Percentiles rank a stretch among this genome's conserved stretches.
Evolutionary conservation across 1,140 invertebrate genomes (phyloP).

Genomic region (Hormaphis cornu): DNA sequence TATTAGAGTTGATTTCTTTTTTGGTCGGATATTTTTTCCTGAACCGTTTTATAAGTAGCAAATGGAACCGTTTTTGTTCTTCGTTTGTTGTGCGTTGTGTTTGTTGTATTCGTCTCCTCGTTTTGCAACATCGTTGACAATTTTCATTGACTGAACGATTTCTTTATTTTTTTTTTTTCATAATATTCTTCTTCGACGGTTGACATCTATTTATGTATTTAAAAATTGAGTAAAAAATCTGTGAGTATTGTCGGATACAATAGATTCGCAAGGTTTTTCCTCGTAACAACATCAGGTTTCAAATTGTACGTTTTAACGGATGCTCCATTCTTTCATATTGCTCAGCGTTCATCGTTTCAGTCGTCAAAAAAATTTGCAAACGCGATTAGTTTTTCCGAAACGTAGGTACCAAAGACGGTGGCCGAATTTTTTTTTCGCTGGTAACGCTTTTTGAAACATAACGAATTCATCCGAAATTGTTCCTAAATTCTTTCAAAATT

Average conservation of each 20-base stretch:
- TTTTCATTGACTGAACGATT: conserved; percentile 23
- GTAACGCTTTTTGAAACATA: too few relatives aligned
- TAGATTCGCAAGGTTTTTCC: neutral
- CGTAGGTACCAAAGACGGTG: conserved; percentile 40
- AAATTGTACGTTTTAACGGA: neutral
- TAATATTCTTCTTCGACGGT: neutral
- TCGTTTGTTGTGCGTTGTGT: conserved; percentile 21
- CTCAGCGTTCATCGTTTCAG: neutral
- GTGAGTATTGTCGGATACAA: neutral
- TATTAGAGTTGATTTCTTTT: conserved; percentile 4
- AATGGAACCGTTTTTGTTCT: conserved; percentile 30
- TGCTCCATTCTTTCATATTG: neutral
- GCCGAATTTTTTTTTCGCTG: neutral
- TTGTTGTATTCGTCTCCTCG: conserved; percentile 31
- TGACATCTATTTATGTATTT: neutral
- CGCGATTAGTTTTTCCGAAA: conserved; percentile 37
- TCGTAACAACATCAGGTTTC: neutral
- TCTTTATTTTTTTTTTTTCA: neutral
- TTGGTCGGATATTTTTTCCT: neutral
- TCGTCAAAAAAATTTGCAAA: conserved; percentile 36
- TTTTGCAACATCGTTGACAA: conserved; percentile 34
- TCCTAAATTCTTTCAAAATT: too few relatives aligned
- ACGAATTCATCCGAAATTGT: too few relatives aligned
- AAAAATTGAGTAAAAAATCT: neutral
- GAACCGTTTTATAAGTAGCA: conserved; percentile 19